phyloP scores from a whole-genome alignment of 2,888 invertebrate species.

The Elaeidobius kamerunicus region DNA sequence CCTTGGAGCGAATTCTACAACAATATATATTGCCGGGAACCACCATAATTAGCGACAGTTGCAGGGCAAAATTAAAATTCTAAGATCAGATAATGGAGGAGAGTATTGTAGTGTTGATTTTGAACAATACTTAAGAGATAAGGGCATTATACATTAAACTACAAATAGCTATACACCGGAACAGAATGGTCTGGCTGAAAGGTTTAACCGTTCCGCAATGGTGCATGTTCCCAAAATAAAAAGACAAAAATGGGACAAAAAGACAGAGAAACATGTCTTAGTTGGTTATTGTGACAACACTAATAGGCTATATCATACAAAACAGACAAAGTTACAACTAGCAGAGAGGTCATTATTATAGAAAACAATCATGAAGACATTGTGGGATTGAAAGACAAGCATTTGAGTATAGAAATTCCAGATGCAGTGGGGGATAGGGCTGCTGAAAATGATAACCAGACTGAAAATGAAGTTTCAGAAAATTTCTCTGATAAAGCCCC shows the following conservation, averaged over 20 bases:
- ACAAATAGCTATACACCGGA: slow-evolving; percentile 26
- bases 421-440: slow-evolving; percentile 21
- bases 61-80: too few relatives aligned
- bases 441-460: not conserved
- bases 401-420: slow-evolving; percentile 9
- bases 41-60: too few relatives aligned
- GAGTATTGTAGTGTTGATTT: slow-evolving; percentile 26
- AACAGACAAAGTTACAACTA: not conserved
- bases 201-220: slow-evolving; percentile 28
- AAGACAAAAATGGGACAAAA: not conserved
- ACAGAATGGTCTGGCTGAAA: slow-evolving; percentile 21
- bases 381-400: not conserved
- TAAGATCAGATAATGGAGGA: slow-evolving; percentile 23
- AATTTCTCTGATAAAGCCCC: not conserved
- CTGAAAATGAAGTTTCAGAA: not conserved
- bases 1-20: too few relatives aligned
- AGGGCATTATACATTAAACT: slow-evolving; percentile 29
- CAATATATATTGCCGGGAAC: too few relatives aligned
- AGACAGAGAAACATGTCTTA: not conserved
- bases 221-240: slow-evolving; percentile 30
- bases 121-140: slow-evolving; percentile 16
- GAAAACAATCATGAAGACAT: not conserved
- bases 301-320: not conserved
- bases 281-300: not conserved
- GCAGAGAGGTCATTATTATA: not conserved